Base-by-base conservation (phyloP, 2,888 invertebrate genomes). In the Anorthoa munda region DNA sequence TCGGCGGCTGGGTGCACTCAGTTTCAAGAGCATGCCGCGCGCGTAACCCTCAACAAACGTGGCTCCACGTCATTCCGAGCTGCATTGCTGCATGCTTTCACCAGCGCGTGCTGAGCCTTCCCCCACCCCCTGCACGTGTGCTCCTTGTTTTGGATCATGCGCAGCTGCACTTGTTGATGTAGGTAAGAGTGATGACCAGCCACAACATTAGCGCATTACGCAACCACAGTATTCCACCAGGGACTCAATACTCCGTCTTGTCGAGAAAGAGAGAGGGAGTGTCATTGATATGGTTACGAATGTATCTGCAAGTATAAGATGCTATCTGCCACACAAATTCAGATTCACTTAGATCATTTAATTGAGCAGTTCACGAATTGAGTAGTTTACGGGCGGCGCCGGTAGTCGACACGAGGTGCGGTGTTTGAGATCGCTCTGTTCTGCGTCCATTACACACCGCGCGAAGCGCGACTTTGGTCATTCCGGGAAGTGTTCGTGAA, bases 1-100 rank as follows among this genome's bases (percentile, higher is more conserved):
- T 68, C 74, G 46, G 60, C 79, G 80, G 72, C 77, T 85, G 81
- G 79, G 79, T 86, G 86, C 86, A 85, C 83, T 86, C 82, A 81
- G 82, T 86, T 86, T 83, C 81, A 88, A 87, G 87, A 78, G 87
- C 86, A 84, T 81, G 76, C 75, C 70, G 70, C 50, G 50, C 46
- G 74, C 76, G 78, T 85, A 83, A 83, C 86, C 83, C 83, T 86
- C 75, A 86, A 79, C 79, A 82, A 79, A 84, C 72, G 80, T 76
- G 69, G 77, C 72, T 84, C 64, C 64, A 65, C 81, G 85, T 84
- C 75, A 83, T 85, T 83, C 82, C 61, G 53, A 15, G 64, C 51
- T 75, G 71, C 77, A 81, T 77, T n/a, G n/a, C n/a, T n/a, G n/a
- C n/a, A n/a, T n/a, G n/a, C n/a, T n/a, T n/a, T 79, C 61, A 78